phyloP scores from a whole-genome alignment of 2,797 vertebrate genomes.

The Sternarchorhynchus goeldii region DNA sequence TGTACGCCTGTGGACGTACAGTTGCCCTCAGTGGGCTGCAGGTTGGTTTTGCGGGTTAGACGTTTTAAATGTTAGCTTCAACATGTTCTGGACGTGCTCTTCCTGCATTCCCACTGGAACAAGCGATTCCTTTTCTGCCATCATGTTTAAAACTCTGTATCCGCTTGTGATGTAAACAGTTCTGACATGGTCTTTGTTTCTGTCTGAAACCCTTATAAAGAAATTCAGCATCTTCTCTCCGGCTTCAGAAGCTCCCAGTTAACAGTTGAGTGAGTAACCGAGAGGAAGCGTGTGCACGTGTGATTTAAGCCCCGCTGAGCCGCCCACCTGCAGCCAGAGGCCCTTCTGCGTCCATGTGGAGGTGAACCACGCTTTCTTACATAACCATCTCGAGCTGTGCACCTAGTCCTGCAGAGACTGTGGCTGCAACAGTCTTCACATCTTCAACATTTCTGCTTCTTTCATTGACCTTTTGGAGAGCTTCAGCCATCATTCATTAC shows the following conservation, averaged over 20 bases:
- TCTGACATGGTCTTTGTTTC: background rate
- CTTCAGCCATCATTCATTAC: background rate
- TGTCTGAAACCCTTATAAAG: background rate
- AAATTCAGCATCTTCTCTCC: background rate
- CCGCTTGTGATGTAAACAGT: background rate
- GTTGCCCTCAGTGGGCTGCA: too few relatives aligned
- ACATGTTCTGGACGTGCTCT: too few relatives aligned
- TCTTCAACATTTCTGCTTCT: background rate
- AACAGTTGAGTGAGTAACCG: slow-evolving; percentile 31
- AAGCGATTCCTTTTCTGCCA: too few relatives aligned
- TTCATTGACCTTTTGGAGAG: background rate
- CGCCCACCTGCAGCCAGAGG: slow-evolving; percentile 47
- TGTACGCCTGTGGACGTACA: too few relatives aligned
- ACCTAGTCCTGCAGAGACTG: background rate
- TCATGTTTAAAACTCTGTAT: too few relatives aligned
- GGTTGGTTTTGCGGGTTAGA: too few relatives aligned
- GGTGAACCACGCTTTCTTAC: background rate
- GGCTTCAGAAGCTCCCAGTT: background rate
- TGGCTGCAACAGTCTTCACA: background rate
- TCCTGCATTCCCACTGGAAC: too few relatives aligned
- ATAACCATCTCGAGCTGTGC: slow-evolving; percentile 27
- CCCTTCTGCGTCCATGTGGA: background rate
- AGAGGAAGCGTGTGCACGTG: slow-evolving; percentile 27
- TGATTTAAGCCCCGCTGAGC: slow-evolving; percentile 32
- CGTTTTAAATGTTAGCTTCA: too few relatives aligned